These are phyloP conservation scores for Bungarus multicinctus DNA, from an alignment of 2,113 vertebrate genomes.

Conservation along the genomic window DNA sequence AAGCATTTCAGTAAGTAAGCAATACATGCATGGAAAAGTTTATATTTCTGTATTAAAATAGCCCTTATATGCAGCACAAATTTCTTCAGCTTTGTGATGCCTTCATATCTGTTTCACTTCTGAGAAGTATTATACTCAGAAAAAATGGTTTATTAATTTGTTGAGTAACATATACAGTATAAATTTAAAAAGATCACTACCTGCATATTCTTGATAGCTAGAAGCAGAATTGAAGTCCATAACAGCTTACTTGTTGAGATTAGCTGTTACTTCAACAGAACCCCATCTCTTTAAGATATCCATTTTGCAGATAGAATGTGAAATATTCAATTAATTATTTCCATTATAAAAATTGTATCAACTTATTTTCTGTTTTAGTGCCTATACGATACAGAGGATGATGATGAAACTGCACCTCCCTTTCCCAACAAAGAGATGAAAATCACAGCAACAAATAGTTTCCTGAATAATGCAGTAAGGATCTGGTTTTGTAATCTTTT, in stretches of 20 bases:
- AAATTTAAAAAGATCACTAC: background rate
- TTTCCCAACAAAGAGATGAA: constrained; percentile 86
- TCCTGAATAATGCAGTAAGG: constrained; percentile 80
- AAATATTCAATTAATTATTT: background rate
- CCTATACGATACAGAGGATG: constrained; percentile 72
- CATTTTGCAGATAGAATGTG: background rate
- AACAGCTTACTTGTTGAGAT: background rate
- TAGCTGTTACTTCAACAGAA: background rate
- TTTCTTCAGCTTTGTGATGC: background rate
- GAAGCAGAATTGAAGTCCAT: background rate
- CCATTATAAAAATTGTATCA: background rate
- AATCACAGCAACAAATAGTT: constrained; percentile 74
- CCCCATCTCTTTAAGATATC: background rate
- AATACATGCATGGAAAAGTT: background rate
- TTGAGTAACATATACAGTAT: background rate
- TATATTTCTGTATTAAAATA: background rate
- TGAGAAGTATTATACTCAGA: background rate
- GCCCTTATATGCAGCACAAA: background rate
- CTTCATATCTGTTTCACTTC: background rate
- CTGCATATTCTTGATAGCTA: background rate
- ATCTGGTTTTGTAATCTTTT: background rate
- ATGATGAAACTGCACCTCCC: constrained; percentile 66
- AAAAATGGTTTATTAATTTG: background rate
- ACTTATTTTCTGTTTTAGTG: constrained; percentile 55
- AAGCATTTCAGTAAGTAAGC: background rate